Percentiles rank a stretch among this genome's conserved stretches.
Evolutionary conservation across 2,113 vertebrate species (phyloP).

Genomic region (Muntiacus reevesi): DNA sequence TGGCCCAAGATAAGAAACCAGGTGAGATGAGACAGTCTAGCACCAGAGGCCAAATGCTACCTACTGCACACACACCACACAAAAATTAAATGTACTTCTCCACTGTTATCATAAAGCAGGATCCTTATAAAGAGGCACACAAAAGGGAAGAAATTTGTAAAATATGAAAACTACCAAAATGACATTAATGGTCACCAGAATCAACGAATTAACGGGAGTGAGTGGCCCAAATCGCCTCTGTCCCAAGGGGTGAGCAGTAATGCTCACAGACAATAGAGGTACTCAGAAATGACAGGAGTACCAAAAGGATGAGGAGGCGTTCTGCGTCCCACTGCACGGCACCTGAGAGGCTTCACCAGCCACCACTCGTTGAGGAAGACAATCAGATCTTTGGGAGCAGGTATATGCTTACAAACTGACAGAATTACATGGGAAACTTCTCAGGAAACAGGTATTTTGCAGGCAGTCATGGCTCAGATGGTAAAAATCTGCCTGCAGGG

Average conservation of each 20-base stretch:
- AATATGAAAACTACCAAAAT: neutral
- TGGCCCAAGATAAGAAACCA: neutral
- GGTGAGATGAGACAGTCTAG: neutral
- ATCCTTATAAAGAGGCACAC: neutral
- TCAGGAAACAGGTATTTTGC: neutral
- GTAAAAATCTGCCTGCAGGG: neutral
- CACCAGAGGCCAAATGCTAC: neutral
- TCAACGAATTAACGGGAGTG: neutral
- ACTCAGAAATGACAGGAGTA: neutral
- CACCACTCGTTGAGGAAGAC: neutral
- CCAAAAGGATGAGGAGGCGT: fast-evolving
- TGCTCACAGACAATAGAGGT: fast-evolving
- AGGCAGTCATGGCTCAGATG: neutral
- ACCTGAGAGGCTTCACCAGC: neutral
- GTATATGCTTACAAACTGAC: neutral
- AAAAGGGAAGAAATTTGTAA: neutral
- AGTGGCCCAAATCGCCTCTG: neutral
- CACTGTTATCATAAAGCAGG: neutral
- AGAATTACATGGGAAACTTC: neutral
- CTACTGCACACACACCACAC: neutral
- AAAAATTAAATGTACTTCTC: neutral
- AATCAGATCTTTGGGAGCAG: neutral
- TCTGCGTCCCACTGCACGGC: fast-evolving
- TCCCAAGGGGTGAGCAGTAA: neutral
- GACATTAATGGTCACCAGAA: neutral